Conservation (phyloP, 1,140 invertebrate species). For the Trialeurodes vaporariorum region DNA sequence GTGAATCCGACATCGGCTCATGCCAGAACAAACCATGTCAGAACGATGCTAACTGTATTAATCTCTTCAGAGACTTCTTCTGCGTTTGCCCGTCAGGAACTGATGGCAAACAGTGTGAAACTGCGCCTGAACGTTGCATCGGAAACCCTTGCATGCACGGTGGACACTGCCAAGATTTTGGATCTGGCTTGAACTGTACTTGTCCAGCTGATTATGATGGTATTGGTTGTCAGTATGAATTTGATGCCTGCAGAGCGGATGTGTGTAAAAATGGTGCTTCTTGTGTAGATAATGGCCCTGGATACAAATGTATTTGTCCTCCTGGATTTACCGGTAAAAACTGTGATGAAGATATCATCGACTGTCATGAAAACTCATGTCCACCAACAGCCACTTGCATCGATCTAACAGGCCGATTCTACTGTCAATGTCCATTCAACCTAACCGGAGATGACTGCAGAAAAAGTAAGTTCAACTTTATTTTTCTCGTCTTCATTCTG, state of each 20-base stretch:
- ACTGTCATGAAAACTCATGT: slow-evolving; percentile 88
- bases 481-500: too few relatives aligned
- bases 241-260: slow-evolving; percentile 76
- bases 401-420: slow-evolving; percentile 82
- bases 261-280: slow-evolving; percentile 87
- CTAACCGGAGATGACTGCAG: slow-evolving; percentile 91
- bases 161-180: slow-evolving; percentile 86
- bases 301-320: slow-evolving; percentile 75
- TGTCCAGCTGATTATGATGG: slow-evolving; percentile 76
- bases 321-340: slow-evolving; percentile 70
- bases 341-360: slow-evolving; percentile 84
- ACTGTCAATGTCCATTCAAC: slow-evolving; percentile 93
- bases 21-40: slow-evolving; percentile 78
- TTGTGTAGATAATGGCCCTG: slow-evolving; percentile 70
- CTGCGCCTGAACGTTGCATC: slow-evolving; percentile 87
- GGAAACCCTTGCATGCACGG: slow-evolving; percentile 93
- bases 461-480: slow-evolving; percentile 75
- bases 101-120: slow-evolving; percentile 89
- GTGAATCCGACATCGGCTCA: slow-evolving; percentile 75
- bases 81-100: slow-evolving; percentile 91
- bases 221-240: slow-evolving; percentile 86
- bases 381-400: slow-evolving; percentile 88
- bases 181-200: slow-evolving; percentile 86
- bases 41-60: slow-evolving; percentile 84
- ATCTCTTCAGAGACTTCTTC: slow-evolving; percentile 91